Evolutionary conservation across 2,797 vertebrate species (phyloP).

Genomic region (Acrossocheilus wenchowensis): DNA sequence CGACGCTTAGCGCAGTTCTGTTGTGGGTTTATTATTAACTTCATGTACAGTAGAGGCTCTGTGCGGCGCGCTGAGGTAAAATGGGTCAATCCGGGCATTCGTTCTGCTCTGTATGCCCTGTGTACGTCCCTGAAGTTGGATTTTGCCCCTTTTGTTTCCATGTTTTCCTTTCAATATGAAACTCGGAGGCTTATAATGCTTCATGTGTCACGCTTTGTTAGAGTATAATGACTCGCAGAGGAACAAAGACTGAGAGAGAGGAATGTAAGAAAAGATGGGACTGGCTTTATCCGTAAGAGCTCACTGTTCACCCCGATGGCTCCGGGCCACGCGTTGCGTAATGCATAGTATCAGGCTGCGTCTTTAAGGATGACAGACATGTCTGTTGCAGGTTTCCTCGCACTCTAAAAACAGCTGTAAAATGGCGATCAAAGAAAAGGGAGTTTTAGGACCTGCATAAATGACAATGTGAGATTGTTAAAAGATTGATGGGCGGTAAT

Average conservation of each 20-base stretch:
- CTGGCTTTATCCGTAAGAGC: conserved; percentile 41
- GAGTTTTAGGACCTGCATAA: conserved; percentile 42
- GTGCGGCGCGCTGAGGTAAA: conserved; percentile 12
- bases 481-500: conserved; percentile 34
- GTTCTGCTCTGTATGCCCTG: conserved; percentile 62
- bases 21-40: conserved; percentile 79
- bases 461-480: conserved; percentile 50
- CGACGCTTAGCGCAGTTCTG: conserved; percentile 63
- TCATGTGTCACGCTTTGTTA: conserved; percentile 66
- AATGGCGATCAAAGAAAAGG: conserved; percentile 59
- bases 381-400: conserved; percentile 31
- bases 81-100: conserved; percentile 65
- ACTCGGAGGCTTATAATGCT: conserved; percentile 57
- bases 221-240: conserved; percentile 51
- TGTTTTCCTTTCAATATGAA: conserved; percentile 67
- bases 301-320: conserved; percentile 46
- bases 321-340: conserved; percentile 55
- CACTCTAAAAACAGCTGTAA: conserved; percentile 57
- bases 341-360: conserved; percentile 47
- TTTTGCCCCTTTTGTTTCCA: conserved; percentile 58
- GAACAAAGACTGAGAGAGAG: conserved; percentile 55
- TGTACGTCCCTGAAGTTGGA: conserved; percentile 60
- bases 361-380: conserved; percentile 58
- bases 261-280: conserved; percentile 49
- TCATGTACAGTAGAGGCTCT: conserved; percentile 59